A percentile compares a stretch with the other conserved stretches of the same genome.
Conservation (phyloP, 2,113 vertebrate species). For the Todiramphus saurophagus region DNA sequence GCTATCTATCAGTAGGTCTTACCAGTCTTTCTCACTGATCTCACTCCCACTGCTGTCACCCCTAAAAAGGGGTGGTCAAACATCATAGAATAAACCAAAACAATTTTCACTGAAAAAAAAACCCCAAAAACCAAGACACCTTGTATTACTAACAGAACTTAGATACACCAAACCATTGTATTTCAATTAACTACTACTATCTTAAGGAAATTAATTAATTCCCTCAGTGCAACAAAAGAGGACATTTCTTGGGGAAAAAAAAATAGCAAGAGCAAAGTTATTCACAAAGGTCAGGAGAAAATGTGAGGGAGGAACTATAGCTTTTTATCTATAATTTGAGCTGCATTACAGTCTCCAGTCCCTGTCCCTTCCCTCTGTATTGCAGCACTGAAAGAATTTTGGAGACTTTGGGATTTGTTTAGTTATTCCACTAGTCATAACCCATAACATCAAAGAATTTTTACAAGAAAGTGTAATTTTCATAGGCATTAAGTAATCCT, state of each 20-base stretch:
- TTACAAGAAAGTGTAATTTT: neutral
- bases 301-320: neutral
- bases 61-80: neutral
- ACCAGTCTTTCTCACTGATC: neutral
- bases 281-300: neutral
- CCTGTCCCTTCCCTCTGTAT: neutral
- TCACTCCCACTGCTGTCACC: accelerated
- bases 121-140: neutral
- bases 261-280: neutral
- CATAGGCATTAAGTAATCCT: neutral
- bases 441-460: neutral
- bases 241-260: neutral
- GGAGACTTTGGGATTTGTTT: neutral
- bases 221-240: neutral
- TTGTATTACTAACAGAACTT: neutral
- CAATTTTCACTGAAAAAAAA: neutral
- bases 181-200: neutral
- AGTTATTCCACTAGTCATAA: neutral
- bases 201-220: neutral
- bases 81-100: neutral
- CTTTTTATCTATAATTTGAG: neutral
- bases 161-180: neutral
- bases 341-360: neutral
- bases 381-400: neutral
- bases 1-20: neutral